These are phyloP conservation scores for Venustaconcha ellipsiformis DNA, from an alignment of 1,140 invertebrate genomes.

Conservation along the genomic window DNA sequence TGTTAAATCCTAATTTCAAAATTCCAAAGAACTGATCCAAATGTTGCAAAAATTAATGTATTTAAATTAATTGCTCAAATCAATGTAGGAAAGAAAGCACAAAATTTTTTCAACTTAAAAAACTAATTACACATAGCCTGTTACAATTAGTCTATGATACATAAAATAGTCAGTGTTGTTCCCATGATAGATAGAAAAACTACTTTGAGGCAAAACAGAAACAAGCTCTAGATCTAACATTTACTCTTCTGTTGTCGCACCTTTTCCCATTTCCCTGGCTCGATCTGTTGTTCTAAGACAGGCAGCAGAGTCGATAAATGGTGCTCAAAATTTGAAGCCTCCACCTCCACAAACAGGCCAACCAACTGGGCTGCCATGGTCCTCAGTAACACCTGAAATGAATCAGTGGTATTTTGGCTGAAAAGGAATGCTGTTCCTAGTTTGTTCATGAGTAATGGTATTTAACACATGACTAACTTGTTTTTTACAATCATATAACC, in stretches of 20 bases:
- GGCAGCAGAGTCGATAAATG: conserved; percentile 75
- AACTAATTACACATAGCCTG: neutral
- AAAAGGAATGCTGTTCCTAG: neutral
- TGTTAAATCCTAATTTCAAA: too few relatives aligned
- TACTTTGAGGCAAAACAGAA: too few relatives aligned
- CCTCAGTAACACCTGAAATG: conserved; percentile 34
- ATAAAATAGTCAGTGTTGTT: too few relatives aligned
- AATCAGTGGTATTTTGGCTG: neutral
- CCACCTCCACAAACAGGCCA: conserved; percentile 80
- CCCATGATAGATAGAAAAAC: neutral
- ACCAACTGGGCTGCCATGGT: conserved; percentile 76
- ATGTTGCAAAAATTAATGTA: too few relatives aligned
- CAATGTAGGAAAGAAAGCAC: neutral
- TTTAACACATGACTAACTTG: neutral
- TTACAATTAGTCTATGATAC: neutral
- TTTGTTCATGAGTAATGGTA: neutral
- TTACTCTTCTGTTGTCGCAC: conserved; percentile 11
- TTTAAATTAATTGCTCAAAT: too few relatives aligned
- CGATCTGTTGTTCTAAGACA: conserved; percentile 71
- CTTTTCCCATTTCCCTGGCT: conserved; percentile 50
- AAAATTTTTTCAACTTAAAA: neutral
- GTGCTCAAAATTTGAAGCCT: conserved; percentile 76
- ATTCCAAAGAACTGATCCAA: too few relatives aligned
- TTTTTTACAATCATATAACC: too few relatives aligned
- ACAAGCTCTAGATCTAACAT: too few relatives aligned